Percentiles rank a stretch among this genome's conserved stretches.
Evolutionary conservation across 2,888 invertebrate genomes (phyloP).

Genomic region (Phengaris arion): DNA sequence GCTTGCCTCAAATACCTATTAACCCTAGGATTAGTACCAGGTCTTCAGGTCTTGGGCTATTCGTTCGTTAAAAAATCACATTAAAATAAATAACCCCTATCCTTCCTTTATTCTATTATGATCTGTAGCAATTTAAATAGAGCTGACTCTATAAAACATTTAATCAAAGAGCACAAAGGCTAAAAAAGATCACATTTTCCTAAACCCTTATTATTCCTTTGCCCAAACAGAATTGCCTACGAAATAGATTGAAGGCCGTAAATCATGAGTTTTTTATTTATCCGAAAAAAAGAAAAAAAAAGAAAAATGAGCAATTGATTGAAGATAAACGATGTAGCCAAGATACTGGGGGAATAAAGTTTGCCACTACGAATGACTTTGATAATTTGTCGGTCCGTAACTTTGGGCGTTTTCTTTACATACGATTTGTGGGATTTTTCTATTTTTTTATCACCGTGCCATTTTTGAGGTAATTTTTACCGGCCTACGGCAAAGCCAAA

Average conservation of each 20-base stretch:
- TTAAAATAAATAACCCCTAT: neutral
- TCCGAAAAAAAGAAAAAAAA: conserved; percentile 18
- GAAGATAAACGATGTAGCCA: conserved; percentile 26
- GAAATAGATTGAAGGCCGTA: conserved; percentile 20
- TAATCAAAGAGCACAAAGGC: conserved; percentile 20
- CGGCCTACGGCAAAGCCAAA: too few species aligned
- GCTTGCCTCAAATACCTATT: too few species aligned
- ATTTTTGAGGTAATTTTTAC: too few species aligned
- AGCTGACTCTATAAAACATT: conserved; percentile 19
- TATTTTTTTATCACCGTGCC: too few species aligned
- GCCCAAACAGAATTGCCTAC: conserved; percentile 22
- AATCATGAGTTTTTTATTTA: conserved; percentile 28
- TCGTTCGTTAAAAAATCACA: neutral
- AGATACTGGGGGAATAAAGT: conserved; percentile 19
- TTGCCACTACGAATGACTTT: conserved; percentile 9
- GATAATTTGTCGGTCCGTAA: conserved; percentile 7
- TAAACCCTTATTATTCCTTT: conserved; percentile 26
- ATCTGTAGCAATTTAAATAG: neutral
- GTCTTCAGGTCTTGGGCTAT: too few species aligned
- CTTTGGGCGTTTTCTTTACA: conserved; percentile 10
- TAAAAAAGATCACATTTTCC: conserved; percentile 22
- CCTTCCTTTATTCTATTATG: neutral
- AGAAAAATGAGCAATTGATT: conserved; percentile 28
- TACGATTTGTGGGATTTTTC: neutral
- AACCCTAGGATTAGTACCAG: too few species aligned